These are phyloP conservation scores for Stigmatopora nigra DNA, from an alignment of 2,113 vertebrate genomes.

Conservation along the genomic window DNA sequence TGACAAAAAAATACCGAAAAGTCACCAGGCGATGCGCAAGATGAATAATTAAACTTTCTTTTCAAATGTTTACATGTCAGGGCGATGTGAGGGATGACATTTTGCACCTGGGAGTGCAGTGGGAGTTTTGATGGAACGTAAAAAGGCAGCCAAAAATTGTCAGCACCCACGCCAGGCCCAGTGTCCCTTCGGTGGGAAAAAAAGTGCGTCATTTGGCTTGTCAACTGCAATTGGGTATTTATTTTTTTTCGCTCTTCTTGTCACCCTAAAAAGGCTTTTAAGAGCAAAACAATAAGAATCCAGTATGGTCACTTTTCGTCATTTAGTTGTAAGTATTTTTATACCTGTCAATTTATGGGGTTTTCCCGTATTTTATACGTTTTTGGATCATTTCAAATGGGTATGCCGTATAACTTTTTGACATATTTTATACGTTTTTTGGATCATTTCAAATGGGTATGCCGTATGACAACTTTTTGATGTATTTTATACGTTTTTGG, in stretches of 20 bases:
- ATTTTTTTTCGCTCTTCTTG: background rate
- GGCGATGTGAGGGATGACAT: background rate
- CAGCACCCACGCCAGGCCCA: background rate
- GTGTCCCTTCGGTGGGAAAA: background rate
- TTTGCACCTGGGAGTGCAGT: background rate
- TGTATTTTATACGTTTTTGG: too few species aligned
- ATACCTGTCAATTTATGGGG: too few species aligned
- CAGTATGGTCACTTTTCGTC: background rate
- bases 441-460: too few species aligned
- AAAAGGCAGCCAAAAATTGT: background rate
- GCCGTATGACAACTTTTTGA: too few species aligned
- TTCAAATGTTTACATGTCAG: background rate
- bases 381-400: too few species aligned
- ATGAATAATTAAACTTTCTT: background rate
- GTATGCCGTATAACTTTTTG: too few species aligned
- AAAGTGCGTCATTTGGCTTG: background rate
- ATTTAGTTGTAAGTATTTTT: too few species aligned
- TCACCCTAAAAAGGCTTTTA: background rate
- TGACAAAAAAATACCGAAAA: constrained; percentile 2
- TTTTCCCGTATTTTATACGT: too few species aligned
- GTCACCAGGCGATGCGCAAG: background rate
- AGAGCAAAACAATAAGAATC: background rate
- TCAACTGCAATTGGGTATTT: background rate
- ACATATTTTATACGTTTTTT: too few species aligned
- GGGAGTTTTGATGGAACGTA: background rate